Conservation (phyloP, 2,888 invertebrate genomes). For the Micropterix aruncella region DNA sequence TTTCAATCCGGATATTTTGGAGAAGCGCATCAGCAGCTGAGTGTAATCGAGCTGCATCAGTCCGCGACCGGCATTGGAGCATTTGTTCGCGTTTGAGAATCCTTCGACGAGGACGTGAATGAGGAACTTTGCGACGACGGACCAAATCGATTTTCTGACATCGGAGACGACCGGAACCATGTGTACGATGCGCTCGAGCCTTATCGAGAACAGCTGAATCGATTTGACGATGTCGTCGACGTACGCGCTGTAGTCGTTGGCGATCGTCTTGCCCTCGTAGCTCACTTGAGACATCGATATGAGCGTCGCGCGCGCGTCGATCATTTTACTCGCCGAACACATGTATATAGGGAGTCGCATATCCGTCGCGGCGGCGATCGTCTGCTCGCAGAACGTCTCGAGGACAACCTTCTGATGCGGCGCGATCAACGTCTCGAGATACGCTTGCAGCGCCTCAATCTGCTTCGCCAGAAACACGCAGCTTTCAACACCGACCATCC, state of each 20-base stretch:
- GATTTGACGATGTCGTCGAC: constrained; percentile 64
- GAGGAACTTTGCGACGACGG: constrained; percentile 72
- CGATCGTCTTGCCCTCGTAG: constrained; percentile 92
- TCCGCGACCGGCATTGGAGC: constrained; percentile 91
- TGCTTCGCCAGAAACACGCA: constrained; percentile 81
- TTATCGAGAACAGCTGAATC: constrained; percentile 63
- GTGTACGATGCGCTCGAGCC: constrained; percentile 62
- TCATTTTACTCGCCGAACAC: constrained; percentile 65
- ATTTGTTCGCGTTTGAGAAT: constrained; percentile 82
- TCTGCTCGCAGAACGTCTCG: constrained; percentile 60
- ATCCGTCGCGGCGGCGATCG: constrained; percentile 56
- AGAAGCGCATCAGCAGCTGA: constrained; percentile 82
- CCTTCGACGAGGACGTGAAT: constrained; percentile 88
- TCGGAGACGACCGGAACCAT: constrained; percentile 55
- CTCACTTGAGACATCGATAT: constrained; percentile 83
- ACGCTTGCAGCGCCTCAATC: constrained; percentile 69
- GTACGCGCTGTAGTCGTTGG: constrained; percentile 86
- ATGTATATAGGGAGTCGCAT: constrained; percentile 77
- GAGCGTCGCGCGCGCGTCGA: constrained; percentile 64
- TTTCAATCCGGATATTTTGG: constrained; percentile 68
- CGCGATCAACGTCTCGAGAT: constrained; percentile 72
- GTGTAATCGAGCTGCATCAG: constrained; percentile 97
- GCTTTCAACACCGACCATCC: constrained; percentile 89
- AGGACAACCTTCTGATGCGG: constrained; percentile 52
- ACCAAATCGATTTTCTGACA: constrained; percentile 66